Percentiles rank a stretch among this genome's conserved stretches.
Conservation (phyloP, 2,888 invertebrate species). For the Arctia plantaginis region DNA sequence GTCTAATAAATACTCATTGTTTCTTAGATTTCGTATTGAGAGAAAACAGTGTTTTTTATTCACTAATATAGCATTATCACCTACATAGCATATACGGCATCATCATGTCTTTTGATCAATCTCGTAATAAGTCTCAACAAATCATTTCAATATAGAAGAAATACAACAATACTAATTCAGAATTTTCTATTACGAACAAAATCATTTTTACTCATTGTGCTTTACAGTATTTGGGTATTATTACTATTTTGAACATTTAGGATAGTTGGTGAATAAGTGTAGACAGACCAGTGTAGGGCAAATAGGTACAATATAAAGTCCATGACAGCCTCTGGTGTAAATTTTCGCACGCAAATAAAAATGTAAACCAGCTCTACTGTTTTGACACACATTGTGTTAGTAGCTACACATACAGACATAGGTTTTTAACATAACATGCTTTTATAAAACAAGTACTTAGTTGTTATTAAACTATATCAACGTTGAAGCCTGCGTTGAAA, state of each 20-base stretch:
- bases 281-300: neutral
- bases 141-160: neutral
- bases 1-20: neutral
- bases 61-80: neutral
- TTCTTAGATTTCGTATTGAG: neutral
- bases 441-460: neutral
- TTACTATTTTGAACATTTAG: neutral
- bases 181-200: neutral
- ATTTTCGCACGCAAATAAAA: neutral
- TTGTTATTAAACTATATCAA: neutral
- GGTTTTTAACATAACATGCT: neutral
- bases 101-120: neutral
- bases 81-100: neutral
- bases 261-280: neutral
- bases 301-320: no score
- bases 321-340: neutral
- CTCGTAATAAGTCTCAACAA: neutral
- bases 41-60: neutral
- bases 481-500: neutral
- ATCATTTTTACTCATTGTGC: neutral
- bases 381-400: neutral
- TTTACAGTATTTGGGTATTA: neutral
- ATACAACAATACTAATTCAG: neutral
- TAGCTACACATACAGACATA: neutral
- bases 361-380: neutral